A percentile compares a stretch with the other conserved stretches of the same genome.
Evolutionary conservation across 2,888 invertebrate genomes (phyloP).

Genomic region (Mechanitis mazaeus): DNA sequence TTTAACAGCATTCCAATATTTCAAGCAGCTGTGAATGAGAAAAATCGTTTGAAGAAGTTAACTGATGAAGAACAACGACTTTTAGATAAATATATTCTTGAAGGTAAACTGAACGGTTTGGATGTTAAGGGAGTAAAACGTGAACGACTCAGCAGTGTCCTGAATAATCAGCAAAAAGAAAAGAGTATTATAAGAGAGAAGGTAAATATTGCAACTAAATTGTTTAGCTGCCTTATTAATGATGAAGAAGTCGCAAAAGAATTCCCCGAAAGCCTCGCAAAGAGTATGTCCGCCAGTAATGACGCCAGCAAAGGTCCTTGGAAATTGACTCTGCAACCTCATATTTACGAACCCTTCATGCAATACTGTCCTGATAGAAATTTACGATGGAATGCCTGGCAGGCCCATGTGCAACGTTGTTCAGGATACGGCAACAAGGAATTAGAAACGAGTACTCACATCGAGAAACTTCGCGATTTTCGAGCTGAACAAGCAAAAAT

Average conservation of each 20-base stretch:
- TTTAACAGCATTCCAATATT: slow-evolving; percentile 84
- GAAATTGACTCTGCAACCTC: slow-evolving; percentile 85
- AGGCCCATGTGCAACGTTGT: slow-evolving; percentile 83
- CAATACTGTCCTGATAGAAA: slow-evolving; percentile 89
- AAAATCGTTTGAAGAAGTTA: slow-evolving; percentile 59
- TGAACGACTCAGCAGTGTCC: slow-evolving; percentile 55
- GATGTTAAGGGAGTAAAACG: slow-evolving; percentile 77
- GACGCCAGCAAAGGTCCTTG: slow-evolving; percentile 86
- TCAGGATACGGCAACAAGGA: slow-evolving; percentile 80
- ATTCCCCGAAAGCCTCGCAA: slow-evolving; percentile 83
- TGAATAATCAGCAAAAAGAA: slow-evolving; percentile 76
- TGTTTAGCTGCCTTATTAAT: slow-evolving; percentile 81
- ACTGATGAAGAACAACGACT: slow-evolving; percentile 82
- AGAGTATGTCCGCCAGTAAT: slow-evolving; percentile 79
- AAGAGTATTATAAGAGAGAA: slow-evolving; percentile 80
- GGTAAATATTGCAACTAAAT: slow-evolving; percentile 79
- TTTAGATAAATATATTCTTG: slow-evolving; percentile 85
- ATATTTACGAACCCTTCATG: slow-evolving; percentile 84
- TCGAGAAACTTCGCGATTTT: slow-evolving; percentile 85
- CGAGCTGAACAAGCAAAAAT: slow-evolving; percentile 83
- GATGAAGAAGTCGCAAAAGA: slow-evolving; percentile 82
- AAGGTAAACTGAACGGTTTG: slow-evolving; percentile 90
- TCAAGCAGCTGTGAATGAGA: slow-evolving; percentile 79
- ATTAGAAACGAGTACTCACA: slow-evolving; percentile 81
- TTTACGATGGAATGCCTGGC: slow-evolving; percentile 90